Evolutionary conservation across 2,888 invertebrate species (phyloP).

Genomic region (Elmis aenea): DNA sequence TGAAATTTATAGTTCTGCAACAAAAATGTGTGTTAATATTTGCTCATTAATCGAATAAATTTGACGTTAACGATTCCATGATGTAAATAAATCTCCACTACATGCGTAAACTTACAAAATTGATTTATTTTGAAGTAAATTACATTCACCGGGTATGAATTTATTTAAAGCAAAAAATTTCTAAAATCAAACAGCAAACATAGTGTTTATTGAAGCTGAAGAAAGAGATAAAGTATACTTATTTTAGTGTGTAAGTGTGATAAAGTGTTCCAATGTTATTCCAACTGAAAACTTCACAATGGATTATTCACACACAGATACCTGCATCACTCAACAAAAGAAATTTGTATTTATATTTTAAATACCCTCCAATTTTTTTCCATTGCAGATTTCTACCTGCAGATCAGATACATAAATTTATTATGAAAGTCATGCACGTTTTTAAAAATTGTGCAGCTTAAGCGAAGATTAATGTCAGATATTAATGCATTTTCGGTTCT

Average conservation of each 20-base stretch:
- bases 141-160: too few relatives aligned
- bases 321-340: conserved; percentile 36
- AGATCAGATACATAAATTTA: conserved; percentile 35
- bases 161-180: too few relatives aligned
- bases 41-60: too few relatives aligned
- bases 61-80: too few relatives aligned
- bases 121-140: too few relatives aligned
- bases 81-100: too few relatives aligned
- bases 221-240: conserved; percentile 29
- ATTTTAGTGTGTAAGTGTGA: conserved; percentile 31
- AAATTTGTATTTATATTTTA: conserved; percentile 30
- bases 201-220: conserved; percentile 16
- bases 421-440: conserved; percentile 38
- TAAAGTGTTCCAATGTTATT: conserved; percentile 33
- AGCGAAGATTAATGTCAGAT: conserved; percentile 8
- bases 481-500: too few relatives aligned
- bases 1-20: too few relatives aligned
- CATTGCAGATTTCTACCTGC: conserved; percentile 35
- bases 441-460: conserved; percentile 15
- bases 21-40: too few relatives aligned
- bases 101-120: too few relatives aligned
- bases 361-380: conserved; percentile 14
- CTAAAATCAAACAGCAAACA: too few relatives aligned
- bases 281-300: conserved; percentile 34
- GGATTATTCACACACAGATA: conserved; percentile 41